Base-by-base conservation (phyloP, 2,888 invertebrate species). In the Morpho achilles region DNA sequence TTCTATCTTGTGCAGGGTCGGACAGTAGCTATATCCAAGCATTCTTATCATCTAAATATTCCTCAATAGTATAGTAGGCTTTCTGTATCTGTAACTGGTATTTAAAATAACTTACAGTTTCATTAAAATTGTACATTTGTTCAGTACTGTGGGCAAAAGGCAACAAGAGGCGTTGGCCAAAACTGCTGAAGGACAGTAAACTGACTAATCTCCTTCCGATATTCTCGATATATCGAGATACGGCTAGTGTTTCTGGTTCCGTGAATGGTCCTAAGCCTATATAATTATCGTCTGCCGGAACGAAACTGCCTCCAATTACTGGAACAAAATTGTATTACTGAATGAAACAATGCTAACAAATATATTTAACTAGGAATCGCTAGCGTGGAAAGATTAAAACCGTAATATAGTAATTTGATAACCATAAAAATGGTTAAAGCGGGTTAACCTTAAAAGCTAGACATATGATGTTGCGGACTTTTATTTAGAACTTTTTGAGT, bases 101-200 rank as follows among this genome's bases (percentile, higher is more conserved):
- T n/a, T n/a, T n/a, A n/a, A 5, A 55, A 22, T 7, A 43, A 48
- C 75, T 71, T 60, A 89, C 89, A 83, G 87, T 84, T 2, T 87
- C 79, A 62, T 82, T 56, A 53, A 91, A 91, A 67, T 93, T 93
- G 4, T 77, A 79, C 44, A 91, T 75, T 0, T 77, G 80, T 0
- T 74, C 76, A 0, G 73, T 75, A 0, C 79, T 74, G 55, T 92
- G 91, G 0, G 93, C 93, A 65, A 92, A 93, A 0, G 94, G 94
- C 10, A 93, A 82, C 7, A 94, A 71, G 22, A 94, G 71, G 8
- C 85, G 82, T 66, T 94, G 94, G 0, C 94, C 93, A 71, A 93
- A 94, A 0, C 93, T 91, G 68, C 94, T 93, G 66, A 94, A 92
- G 0, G 93, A 92, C 1, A 95, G 69, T 68, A 93, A 92, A 0